A percentile compares a stretch with the other conserved stretches of the same genome.
These are phyloP conservation scores for Agelastica alni DNA, from an alignment of 2,888 invertebrate genomes.

Conservation along the genomic window DNA sequence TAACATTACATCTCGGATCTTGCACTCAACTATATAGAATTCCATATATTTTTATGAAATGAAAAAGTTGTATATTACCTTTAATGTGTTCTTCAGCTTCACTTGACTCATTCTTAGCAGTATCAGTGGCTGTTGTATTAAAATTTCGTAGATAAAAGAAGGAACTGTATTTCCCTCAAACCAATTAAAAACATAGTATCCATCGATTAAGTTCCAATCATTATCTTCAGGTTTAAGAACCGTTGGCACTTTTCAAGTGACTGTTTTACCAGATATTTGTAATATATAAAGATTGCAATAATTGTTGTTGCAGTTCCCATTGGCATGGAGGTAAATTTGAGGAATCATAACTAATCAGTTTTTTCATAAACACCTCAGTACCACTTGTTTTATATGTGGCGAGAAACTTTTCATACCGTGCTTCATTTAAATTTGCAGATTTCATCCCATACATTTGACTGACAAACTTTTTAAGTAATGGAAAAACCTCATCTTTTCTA, in stretches of 20 bases:
- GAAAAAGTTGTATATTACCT: conserved; percentile 13
- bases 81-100: conserved; percentile 19
- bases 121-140: conserved; percentile 6
- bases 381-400: conserved; percentile 9
- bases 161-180: conserved; percentile 14
- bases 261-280: conserved; percentile 13
- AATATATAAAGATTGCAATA: conserved; percentile 17
- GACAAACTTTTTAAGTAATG: conserved; percentile 17
- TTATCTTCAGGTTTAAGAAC: conserved; percentile 17
- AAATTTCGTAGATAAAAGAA: conserved; percentile 8
- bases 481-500: conserved; percentile 3
- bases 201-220: conserved; percentile 16
- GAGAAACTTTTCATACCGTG: conserved; percentile 16
- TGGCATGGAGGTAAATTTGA: conserved; percentile 16
- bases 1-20: conserved; percentile 7
- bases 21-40: conserved; percentile 20
- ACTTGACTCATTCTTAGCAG: conserved; percentile 6
- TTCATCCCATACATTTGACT: conserved; percentile 18
- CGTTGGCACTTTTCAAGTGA: conserved; percentile 13
- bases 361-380: too few relatives aligned
- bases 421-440: conserved; percentile 15
- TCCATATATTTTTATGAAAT: conserved; percentile 8
- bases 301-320: conserved; percentile 17
- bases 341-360: conserved; percentile 11
- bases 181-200: conserved; percentile 11